Conservation (phyloP, 1,140 invertebrate genomes). For the Theocolax elegans region DNA sequence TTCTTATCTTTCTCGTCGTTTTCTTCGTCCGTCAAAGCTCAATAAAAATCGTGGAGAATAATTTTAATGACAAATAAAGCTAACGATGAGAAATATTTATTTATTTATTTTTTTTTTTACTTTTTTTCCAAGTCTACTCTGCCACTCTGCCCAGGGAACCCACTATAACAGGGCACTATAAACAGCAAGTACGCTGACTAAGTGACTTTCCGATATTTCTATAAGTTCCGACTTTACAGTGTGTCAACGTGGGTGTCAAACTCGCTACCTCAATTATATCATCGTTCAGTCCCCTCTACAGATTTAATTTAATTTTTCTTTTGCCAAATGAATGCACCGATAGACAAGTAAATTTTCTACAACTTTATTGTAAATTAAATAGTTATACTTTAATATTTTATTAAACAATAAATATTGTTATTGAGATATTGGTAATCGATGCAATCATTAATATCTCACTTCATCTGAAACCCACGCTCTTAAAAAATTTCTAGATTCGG, state of each 20-base stretch:
- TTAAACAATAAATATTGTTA: neutral
- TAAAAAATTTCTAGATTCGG: neutral
- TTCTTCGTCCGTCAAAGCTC: no score
- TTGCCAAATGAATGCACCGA: neutral
- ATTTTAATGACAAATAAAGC: no score
- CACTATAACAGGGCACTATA: constrained; percentile 68
- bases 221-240: constrained; percentile 55
- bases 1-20: no score
- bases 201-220: constrained; percentile 65
- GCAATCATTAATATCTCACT: constrained; percentile 18
- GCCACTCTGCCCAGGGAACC: constrained; percentile 64
- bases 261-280: neutral
- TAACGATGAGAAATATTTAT: no score
- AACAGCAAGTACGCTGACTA: constrained; percentile 67
- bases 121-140: constrained; percentile 47
- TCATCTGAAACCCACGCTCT: constrained; percentile 43
- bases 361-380: neutral
- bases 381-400: neutral
- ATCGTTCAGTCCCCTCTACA: neutral
- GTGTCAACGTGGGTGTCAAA: constrained; percentile 41
- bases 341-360: neutral
- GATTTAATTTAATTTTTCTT: neutral
- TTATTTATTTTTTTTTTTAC: constrained; percentile 24
- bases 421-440: neutral
- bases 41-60: constrained; percentile 19